Evolutionary conservation across 2,113 vertebrate genomes (phyloP), one percentile per base, ranked within the genome.

Genomic region (Axis porcinus): DNA sequence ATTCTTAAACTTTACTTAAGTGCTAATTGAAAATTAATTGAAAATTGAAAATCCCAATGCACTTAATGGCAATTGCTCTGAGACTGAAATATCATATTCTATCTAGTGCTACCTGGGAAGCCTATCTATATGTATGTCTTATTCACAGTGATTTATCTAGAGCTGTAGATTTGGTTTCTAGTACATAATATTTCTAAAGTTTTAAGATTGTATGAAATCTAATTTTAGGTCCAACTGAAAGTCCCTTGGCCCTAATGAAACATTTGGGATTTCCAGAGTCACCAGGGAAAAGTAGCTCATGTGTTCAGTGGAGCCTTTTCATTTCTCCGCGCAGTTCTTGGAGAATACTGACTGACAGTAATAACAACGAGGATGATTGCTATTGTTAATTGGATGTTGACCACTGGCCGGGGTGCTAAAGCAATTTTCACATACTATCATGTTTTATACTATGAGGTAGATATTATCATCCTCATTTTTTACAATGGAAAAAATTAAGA

Each of bases 1-100:
- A 82, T 95, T 67, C 43, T 91, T 83, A 83, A 76, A 74, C 11
- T 97, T 83, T 74, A 85, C 7, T 97, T 93, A 87, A 93, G 95
- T 58, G 57, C 90, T 90, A 96, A 93, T 93, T 86, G 55, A 95
- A 94, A 94, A 40, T 62, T 93, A 91, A 92, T 86, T 81, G 70
- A 43, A 76, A 43, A 27, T 67, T 81, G 40, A 27, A 76, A 43
- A 43, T 81, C 58, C 54, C 33, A 76, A 54, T 86, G 4, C 3
- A n/a, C 67, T 70, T 82, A 95, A 96, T 93, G 27, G 12, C 30
- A 95, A 96, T 79, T 95, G 83, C 58, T 95, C n/a, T 88, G 52
- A 60, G 52, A 76, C 23, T 86, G 43, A 82, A 82, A 60, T 70
- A 87, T 10, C 43, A 86, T 70, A 36, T 50, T 89, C 5, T 88